Evolutionary conservation across 2,797 vertebrate species (phyloP), one percentile per base, ranked within the genome.

Genomic region (Rhinella marina): DNA sequence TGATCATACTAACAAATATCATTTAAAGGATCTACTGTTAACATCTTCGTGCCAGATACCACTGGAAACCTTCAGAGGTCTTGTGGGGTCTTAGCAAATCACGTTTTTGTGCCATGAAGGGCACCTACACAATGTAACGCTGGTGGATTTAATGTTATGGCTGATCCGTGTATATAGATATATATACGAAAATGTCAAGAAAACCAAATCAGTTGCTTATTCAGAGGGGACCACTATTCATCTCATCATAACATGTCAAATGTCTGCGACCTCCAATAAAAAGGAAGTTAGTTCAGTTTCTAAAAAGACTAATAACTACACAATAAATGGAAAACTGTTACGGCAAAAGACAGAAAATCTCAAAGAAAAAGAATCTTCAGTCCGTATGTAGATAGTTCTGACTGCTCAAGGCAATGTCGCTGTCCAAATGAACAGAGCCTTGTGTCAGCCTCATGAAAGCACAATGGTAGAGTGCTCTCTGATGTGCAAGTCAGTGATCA

Each of bases 391-490:
- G 41, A 72, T 72, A 41, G 57, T 7, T 23, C 41, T 11, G 21
- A 32, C 4, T 32, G 82, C 82, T 25, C 12, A 23, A 59, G 54
- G 82, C 68, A 73, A 70, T 59, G 21, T 21, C 16, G 25, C 68
- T 7, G 68, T 56, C 82, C 54, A 52, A 6, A 83, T 84, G 54
- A 73, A 84, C 82, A 59, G 68, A 73, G 68, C 68, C 52, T 84
- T 84, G 82, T 84, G 19, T 29, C 21, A 5, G 82, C 9, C 27
- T 72, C 68, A 84, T 83, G 81, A 83, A 83, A 72, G 81, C 66
- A 83, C 81, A 83, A 83, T 72, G 81, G 41, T 29, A n/a, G 25
- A 10, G 50, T 27, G 21, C 64, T 56, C 62, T 70, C 17, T 83
- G 66, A 56, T 72, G 48, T 77, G 48, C 16, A 80, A 77, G 14